A percentile compares a stretch with the other conserved stretches of the same genome.
Conservation (phyloP, 2,888 invertebrate species). For the Sesia apiformis region DNA sequence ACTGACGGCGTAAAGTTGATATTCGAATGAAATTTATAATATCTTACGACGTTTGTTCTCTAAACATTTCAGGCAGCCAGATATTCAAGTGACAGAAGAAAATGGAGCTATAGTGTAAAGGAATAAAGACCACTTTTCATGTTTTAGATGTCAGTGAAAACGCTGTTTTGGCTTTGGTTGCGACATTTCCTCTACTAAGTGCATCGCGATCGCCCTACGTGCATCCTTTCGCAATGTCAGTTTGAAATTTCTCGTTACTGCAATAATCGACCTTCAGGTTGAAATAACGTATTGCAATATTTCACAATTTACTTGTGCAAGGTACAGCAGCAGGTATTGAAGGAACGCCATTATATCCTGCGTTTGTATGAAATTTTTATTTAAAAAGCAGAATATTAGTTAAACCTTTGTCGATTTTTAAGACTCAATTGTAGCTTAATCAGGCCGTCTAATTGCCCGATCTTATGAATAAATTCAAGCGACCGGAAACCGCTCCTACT, state of each 20-base stretch:
- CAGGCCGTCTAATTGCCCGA: too few relatives aligned
- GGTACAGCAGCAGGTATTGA: too few relatives aligned
- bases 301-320: conserved; percentile 35
- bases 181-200: conserved; percentile 38
- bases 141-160: background rate
- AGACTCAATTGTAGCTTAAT: too few relatives aligned
- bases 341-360: too few relatives aligned
- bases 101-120: background rate
- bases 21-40: conserved; percentile 6
- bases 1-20: conserved; percentile 11
- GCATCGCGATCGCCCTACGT: conserved; percentile 65
- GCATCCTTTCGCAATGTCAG: conserved; percentile 62
- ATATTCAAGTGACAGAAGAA: background rate
- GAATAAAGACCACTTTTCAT: background rate
- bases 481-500: too few relatives aligned
- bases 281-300: conserved; percentile 50
- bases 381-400: too few relatives aligned
- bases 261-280: conserved; percentile 60
- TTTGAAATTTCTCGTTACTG: conserved; percentile 68
- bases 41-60: conserved; percentile 25
- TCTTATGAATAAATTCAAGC: too few relatives aligned
- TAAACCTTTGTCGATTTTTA: too few relatives aligned
- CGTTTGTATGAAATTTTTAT: too few relatives aligned
- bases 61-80: background rate
- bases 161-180: conserved; percentile 9